Evolutionary conservation across 2,888 invertebrate species (phyloP).

Genomic region (Trissolcus brochymenae): DNA sequence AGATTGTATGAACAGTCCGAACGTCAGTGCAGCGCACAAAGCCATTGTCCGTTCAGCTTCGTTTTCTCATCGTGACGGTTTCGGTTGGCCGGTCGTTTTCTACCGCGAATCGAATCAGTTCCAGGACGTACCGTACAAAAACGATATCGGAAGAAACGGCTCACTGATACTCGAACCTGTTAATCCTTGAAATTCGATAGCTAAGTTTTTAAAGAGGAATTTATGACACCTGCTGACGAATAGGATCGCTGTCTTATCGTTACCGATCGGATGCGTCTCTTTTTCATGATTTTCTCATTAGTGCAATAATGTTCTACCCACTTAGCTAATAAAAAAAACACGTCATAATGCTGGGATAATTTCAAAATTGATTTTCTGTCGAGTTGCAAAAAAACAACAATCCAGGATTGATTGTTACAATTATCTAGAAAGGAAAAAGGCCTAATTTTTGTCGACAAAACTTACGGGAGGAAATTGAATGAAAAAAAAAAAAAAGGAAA

Average conservation of each 20-base stretch:
- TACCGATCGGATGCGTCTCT: no score
- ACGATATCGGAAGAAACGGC: slow-evolving; percentile 55
- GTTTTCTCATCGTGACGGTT: slow-evolving; percentile 64
- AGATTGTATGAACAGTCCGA: slow-evolving; percentile 24
- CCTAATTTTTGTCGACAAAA: no score
- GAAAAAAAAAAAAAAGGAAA: no score
- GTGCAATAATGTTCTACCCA: no score
- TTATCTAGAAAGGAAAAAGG: no score
- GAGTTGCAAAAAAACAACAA: no score
- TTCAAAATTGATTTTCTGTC: no score
- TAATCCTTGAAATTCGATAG: slow-evolving; percentile 22
- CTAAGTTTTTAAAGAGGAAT: slow-evolving; percentile 37
- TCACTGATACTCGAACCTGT: slow-evolving; percentile 34
- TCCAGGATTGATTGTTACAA: no score
- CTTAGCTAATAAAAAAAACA: no score
- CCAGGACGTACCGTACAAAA: slow-evolving; percentile 62
- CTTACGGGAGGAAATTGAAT: no score
- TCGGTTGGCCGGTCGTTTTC: slow-evolving; percentile 62
- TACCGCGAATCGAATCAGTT: slow-evolving; percentile 64
- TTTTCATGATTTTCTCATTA: no score
- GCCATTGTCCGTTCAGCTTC: slow-evolving; percentile 59
- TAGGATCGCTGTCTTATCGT: slow-evolving; percentile 3
- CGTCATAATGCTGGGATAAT: no score
- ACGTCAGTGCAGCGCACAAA: slow-evolving; percentile 34
- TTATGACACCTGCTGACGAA: slow-evolving; percentile 34